These are phyloP conservation scores for Odontamblyopus rebecca DNA, from an alignment of 2,797 vertebrate genomes.

Conservation along the genomic window DNA sequence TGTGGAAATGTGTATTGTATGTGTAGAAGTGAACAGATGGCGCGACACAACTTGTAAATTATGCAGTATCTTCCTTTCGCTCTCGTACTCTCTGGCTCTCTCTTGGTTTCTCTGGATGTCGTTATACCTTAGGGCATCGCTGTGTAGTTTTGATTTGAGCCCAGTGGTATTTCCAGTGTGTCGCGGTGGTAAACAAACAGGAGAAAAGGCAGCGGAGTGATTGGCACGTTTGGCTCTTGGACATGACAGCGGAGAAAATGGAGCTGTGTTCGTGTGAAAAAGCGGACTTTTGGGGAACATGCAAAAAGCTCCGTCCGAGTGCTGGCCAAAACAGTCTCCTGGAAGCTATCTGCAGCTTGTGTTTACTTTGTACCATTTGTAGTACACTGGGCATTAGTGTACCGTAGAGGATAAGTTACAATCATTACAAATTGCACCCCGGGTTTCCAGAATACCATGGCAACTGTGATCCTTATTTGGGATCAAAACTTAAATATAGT, in stretches of 20 bases:
- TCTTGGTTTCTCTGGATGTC: not conserved
- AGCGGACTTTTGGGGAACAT: not conserved
- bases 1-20: constrained; percentile 11
- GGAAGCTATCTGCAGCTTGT: not conserved
- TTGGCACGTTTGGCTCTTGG: not conserved
- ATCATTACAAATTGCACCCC: not conserved
- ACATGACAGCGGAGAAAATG: not conserved
- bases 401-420: not conserved
- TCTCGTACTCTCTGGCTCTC: constrained; percentile 26
- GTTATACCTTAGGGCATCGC: constrained; percentile 16
- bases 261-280: not conserved
- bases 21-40: constrained; percentile 51
- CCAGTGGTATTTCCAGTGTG: constrained; percentile 23
- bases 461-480: not conserved
- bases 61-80: constrained; percentile 49
- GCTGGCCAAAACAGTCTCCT: not conserved
- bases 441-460: not conserved
- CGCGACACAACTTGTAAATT: constrained; percentile 58
- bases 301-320: not conserved
- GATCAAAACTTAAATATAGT: not conserved
- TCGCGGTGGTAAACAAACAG: constrained; percentile 11
- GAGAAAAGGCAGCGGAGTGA: constrained; percentile 1
- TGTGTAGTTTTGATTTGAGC: constrained; percentile 24
- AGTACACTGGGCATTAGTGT: not conserved
- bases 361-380: not conserved